Percentiles rank a stretch among this genome's conserved stretches.
These are phyloP conservation scores for Lepidochrysops patricia DNA, from an alignment of 2,888 invertebrate species.

Conservation along the genomic window DNA sequence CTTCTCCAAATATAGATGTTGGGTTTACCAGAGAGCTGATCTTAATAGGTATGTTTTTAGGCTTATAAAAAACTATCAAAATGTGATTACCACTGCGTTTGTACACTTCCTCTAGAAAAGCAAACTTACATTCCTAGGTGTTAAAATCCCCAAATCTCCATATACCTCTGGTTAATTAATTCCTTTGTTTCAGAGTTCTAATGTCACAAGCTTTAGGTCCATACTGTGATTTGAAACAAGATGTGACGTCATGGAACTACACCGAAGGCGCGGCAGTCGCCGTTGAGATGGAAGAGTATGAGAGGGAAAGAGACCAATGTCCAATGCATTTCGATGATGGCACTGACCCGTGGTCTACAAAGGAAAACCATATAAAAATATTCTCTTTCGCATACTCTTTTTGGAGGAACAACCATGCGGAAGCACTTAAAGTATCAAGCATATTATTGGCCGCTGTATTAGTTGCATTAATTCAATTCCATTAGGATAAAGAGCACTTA, in stretches of 20 bases:
- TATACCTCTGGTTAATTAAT: too few species aligned
- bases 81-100: too few species aligned
- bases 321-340: slow-evolving; percentile 99
- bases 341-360: slow-evolving; percentile 85
- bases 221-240: slow-evolving; percentile 91
- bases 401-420: slow-evolving; percentile 45
- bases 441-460: slow-evolving; percentile 33
- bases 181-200: slow-evolving; percentile 47
- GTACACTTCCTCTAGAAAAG: too few species aligned
- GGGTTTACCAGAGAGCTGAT: slow-evolving; percentile 97
- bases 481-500: not conserved
- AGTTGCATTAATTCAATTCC: slow-evolving; percentile 27
- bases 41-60: slow-evolving; percentile 84
- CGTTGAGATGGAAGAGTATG: slow-evolving; percentile 92
- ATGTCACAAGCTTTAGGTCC: slow-evolving; percentile 93
- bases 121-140: too few species aligned
- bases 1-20: slow-evolving; percentile 95
- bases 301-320: slow-evolving; percentile 95
- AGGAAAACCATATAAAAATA: slow-evolving; percentile 82
- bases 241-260: slow-evolving; percentile 90
- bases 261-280: slow-evolving; percentile 95
- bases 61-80: too few species aligned
- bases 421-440: slow-evolving; percentile 30
- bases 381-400: slow-evolving; percentile 68
- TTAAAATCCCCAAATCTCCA: too few species aligned